phyloP scores from a whole-genome alignment of 2,797 vertebrate species.

The Trematomus bernacchii region DNA sequence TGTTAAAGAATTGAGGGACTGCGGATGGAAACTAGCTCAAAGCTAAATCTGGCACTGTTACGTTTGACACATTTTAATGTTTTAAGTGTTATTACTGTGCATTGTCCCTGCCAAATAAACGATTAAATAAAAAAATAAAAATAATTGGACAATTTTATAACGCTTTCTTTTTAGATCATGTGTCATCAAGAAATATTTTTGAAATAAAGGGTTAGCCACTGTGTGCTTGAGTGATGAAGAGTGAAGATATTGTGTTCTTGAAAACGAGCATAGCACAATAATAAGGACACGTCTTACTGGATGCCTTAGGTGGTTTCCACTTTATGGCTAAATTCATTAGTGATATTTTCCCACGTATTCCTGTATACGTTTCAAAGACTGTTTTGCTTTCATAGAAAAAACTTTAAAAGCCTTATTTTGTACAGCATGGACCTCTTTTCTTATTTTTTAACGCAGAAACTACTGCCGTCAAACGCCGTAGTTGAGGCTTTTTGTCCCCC shows the following conservation, averaged over 20 bases:
- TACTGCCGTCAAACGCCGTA: conserved; percentile 43
- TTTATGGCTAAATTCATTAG: neutral
- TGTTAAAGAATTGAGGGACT: neutral
- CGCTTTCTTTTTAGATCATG: neutral
- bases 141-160: neutral
- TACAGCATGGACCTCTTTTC: conserved; percentile 16
- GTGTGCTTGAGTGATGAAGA: neutral
- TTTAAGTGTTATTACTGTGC: too few relatives aligned
- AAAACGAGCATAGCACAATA: neutral
- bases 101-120: too few relatives aligned
- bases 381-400: neutral
- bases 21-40: too few relatives aligned
- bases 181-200: neutral
- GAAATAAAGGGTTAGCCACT: neutral
- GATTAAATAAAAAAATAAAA: too few relatives aligned
- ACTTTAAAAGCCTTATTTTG: neutral
- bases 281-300: neutral
- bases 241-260: neutral
- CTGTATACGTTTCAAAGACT: neutral
- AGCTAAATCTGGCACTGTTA: too few relatives aligned
- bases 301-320: neutral
- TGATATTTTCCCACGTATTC: neutral
- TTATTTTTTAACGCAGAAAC: conserved; percentile 19
- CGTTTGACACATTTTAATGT: too few relatives aligned
- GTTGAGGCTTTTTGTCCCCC: conserved; percentile 44